Evolutionary conservation across 2,888 invertebrate genomes (phyloP), one percentile per base, ranked within the genome.

Genomic region (Octonoba sinensis): DNA sequence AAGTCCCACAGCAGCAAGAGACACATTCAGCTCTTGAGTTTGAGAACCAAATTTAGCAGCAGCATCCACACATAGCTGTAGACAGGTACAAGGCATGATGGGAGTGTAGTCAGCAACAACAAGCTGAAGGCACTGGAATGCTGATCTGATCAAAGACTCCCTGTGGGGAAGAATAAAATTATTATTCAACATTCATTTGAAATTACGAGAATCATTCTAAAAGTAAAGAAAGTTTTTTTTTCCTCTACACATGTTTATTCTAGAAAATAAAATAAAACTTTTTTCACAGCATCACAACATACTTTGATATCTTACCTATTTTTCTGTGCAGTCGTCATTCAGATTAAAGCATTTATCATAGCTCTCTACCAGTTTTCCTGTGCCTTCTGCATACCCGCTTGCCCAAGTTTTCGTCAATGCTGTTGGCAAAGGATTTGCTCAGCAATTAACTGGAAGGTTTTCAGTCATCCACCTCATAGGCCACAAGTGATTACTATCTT

Each of bases 1-100:
- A 70, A 97, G 91, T 20, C 98, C 98, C 70, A 99, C 95, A 57
- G 99, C 97, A 6, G 98, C 98, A 56, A 99, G 91, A 44, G 97
- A 96, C 87, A 99, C 97, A 90, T 99, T 99, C 71, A 99, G 91
- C 89, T 99, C 98, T 88, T 96, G 95, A 57, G 95, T 95, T 90
- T 99, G 99, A 18, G 94, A 93, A 22, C 98, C 98, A 90, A 98
- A 99, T 88, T 95, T 96, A 0, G 97, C 95, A 4, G 97, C 96
- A 0, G 97, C 96, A 85, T 95, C 95, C 20, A 97, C 93, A 88
- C 95, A 96, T 66, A 94, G 91, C 36, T 95, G 95, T 86, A 99
- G 91, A 89, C 97, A 97, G 84, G 94, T 91, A 90, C 95, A 95
- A 0, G 97, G 96, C 90, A 99, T 95, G 67, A 95, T 93, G 44